A percentile compares a stretch with the other conserved stretches of the same genome.
Conservation (phyloP, 1,140 invertebrate species). For the Gryon sp. region DNA sequence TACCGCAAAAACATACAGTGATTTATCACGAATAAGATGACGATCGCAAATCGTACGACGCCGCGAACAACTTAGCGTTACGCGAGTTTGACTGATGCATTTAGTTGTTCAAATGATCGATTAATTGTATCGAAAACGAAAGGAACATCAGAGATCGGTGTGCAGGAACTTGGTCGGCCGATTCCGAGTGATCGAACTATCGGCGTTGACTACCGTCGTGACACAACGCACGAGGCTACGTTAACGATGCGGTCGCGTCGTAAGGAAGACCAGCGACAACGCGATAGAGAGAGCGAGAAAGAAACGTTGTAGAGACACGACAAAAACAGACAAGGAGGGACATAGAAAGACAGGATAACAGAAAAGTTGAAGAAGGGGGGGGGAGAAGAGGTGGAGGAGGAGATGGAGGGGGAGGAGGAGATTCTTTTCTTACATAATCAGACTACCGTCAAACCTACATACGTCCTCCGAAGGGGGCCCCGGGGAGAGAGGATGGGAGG, state of each 20-base stretch:
- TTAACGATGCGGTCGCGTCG: constrained; percentile 60
- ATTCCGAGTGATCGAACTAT: constrained; percentile 53
- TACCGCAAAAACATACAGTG: too few species aligned
- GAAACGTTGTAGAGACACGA: constrained; percentile 18
- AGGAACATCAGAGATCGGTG: too few species aligned
- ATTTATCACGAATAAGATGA: too few species aligned
- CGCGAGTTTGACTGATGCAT: too few species aligned
- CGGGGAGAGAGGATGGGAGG: not conserved
- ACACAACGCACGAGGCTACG: constrained; percentile 58
- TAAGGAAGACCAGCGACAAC: constrained; percentile 41
- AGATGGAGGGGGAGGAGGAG: too few species aligned
- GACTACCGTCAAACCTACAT: constrained; percentile 60
- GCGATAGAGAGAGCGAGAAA: constrained; percentile 50
- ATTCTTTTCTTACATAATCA: constrained; percentile 63
- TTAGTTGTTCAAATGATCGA: too few species aligned
- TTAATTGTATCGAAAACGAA: too few species aligned
- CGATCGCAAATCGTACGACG: too few species aligned
- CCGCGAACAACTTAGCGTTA: too few species aligned
- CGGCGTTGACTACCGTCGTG: constrained; percentile 54
- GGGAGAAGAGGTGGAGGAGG: too few species aligned
- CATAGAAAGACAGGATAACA: constrained; percentile 46
- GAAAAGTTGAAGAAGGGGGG: too few species aligned
- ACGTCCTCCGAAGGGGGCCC: constrained; percentile 26
- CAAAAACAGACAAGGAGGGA: constrained; percentile 27
- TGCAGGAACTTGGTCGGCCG: constrained; percentile 38